Evolutionary conservation across 2,797 vertebrate genomes (phyloP), one percentile per base, ranked within the genome.

Genomic region (Chelmon rostratus): DNA sequence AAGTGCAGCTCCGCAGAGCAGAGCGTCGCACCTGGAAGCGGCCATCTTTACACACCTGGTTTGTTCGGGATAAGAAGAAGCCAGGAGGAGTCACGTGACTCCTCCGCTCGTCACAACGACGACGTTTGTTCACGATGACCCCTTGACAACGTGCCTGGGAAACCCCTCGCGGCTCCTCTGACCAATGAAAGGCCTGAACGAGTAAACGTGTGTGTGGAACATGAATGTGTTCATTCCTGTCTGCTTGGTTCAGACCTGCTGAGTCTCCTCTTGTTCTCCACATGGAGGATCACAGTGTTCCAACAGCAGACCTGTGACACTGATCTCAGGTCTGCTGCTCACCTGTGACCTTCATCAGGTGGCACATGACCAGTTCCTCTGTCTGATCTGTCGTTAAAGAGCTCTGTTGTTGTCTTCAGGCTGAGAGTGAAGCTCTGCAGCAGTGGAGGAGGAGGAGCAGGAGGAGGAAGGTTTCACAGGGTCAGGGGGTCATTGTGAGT

Each of bases 31-130:
- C 38, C 46, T 42, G 49, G 63, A 76, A 5, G 75, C 6, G 0
- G 61, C 78, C 75, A 74, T 73, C 68, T 79, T 75, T 65, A 71
- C 37, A 57, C 61, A 67, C 35, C 68, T 53, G 64, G 50, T 28
- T 28, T 31, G 49, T 31, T 49, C 54, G 23, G 50, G 33, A 12
- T n/a, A 35, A 19, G 25, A 35, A 19, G 25, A 62, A 49, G 16
- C 19, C 37, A n/a, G 9, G 28, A 11, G 68, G 44, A 11, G 70
- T 79, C 76, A 73, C 12, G 52, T 65, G 19, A 11, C n/a, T 6
- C 38, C 50, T n/a, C 75, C 52, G 6, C 28, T 44, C 42, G 3
- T 44, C 37, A n/a, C n/a, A n/a, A n/a, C 33, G 8, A 25, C 40
- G 18, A 11, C 12, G 18, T 35, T 13, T 19, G 42, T 42, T 47